These are phyloP conservation scores for Argyrosomus regius DNA, from an alignment of 2,797 vertebrate species.

Conservation along the genomic window DNA sequence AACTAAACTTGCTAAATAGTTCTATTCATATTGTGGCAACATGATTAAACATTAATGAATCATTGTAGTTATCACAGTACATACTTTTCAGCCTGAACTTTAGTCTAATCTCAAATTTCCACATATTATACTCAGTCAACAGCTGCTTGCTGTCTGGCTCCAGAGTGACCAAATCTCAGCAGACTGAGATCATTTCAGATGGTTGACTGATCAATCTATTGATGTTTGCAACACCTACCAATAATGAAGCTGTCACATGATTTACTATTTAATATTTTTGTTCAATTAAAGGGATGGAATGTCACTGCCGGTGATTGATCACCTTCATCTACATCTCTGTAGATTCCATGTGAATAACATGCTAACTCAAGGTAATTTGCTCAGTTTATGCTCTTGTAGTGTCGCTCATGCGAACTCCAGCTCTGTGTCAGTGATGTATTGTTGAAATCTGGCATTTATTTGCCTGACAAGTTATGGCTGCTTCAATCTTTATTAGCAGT, in stretches of 20 bases:
- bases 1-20: too few species aligned
- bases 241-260: constrained; percentile 11
- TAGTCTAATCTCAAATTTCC: too few species aligned
- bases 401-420: background rate
- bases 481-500: constrained; percentile 62
- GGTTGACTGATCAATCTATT: background rate
- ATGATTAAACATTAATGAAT: too few species aligned
- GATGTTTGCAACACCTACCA: background rate
- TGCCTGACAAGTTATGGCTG: constrained; percentile 45
- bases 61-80: too few species aligned
- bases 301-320: background rate
- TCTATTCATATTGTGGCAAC: too few species aligned
- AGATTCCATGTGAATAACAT: too few species aligned
- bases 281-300: background rate
- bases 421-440: constrained; percentile 14
- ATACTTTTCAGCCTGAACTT: too few species aligned
- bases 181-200: background rate
- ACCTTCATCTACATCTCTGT: background rate
- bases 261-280: constrained; percentile 12
- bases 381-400: constrained; percentile 26
- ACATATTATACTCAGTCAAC: background rate
- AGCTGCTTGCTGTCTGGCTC: background rate
- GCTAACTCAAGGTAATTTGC: constrained; percentile 21
- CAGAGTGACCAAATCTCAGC: background rate
- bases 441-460: constrained; percentile 59